These are phyloP conservation scores for Cheilosia pagana DNA, from an alignment of 2,888 invertebrate species.

Conservation along the genomic window DNA sequence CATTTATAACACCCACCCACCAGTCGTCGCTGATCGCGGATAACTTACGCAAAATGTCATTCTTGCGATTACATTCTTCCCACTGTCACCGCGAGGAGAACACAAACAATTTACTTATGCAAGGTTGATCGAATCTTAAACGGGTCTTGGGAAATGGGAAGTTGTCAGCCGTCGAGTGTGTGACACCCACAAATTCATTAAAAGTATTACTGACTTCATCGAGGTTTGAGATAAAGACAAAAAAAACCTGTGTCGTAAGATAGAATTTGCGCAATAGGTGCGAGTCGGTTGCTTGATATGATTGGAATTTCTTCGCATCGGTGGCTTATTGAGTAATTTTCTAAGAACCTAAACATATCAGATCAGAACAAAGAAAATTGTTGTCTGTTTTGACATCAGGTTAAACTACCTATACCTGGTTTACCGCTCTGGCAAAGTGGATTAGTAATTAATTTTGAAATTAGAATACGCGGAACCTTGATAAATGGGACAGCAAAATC, in stretches of 20 bases:
- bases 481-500: too few relatives aligned
- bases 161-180: slow-evolving; percentile 44
- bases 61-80: slow-evolving; percentile 59
- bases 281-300: slow-evolving; percentile 3
- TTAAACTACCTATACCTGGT: too few relatives aligned
- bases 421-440: too few relatives aligned
- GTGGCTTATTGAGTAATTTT: slow-evolving; percentile 2
- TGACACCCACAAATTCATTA: slow-evolving; percentile 56
- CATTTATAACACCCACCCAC: slow-evolving; percentile 60
- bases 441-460: too few relatives aligned
- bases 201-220: slow-evolving; percentile 47
- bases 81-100: slow-evolving; percentile 46
- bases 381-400: too few relatives aligned
- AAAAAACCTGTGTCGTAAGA: background rate
- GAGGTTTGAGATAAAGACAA: slow-evolving; percentile 10
- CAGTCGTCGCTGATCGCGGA: slow-evolving; percentile 34
- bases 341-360: background rate
- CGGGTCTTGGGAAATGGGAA: slow-evolving; percentile 57
- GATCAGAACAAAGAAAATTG: background rate
- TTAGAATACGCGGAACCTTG: too few relatives aligned
- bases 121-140: slow-evolving; percentile 66
- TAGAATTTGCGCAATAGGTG: slow-evolving; percentile 5
- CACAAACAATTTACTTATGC: slow-evolving; percentile 52
- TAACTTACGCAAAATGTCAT: slow-evolving; percentile 71
- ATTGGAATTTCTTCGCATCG: slow-evolving; percentile 11